Percentiles rank a stretch among this genome's conserved stretches.
phyloP scores from a whole-genome alignment of 2,888 invertebrate genomes.

The Dusona sp. region DNA sequence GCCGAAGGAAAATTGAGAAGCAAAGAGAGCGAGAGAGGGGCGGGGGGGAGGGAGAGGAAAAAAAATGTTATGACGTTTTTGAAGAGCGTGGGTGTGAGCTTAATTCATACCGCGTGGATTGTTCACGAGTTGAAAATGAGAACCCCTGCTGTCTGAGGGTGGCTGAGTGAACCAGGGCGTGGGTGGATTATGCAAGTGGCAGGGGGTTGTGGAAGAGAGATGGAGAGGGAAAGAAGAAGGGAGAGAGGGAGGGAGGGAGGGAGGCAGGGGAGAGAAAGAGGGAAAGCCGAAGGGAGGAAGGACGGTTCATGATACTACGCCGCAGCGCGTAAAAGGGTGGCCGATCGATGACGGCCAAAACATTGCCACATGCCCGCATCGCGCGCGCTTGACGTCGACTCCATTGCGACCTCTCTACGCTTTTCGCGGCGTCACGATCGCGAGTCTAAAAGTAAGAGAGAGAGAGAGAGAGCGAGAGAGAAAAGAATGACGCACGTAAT shows the following conservation, averaged over 20 bases:
- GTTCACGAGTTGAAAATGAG: slow-evolving; percentile 72
- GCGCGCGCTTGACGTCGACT: slow-evolving; percentile 64
- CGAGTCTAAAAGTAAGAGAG: background rate
- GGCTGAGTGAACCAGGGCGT: slow-evolving; percentile 82
- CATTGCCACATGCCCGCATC: slow-evolving; percentile 84
- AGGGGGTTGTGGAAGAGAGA: slow-evolving; percentile 65
- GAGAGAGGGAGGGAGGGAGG: slow-evolving; percentile 14
- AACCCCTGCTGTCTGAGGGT: slow-evolving; percentile 79
- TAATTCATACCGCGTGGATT: slow-evolving; percentile 35
- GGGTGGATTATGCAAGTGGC: slow-evolving; percentile 80
- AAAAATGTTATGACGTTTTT: slow-evolving; percentile 42
- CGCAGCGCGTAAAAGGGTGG: slow-evolving; percentile 78
- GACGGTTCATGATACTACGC: slow-evolving; percentile 77
- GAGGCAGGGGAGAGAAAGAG: slow-evolving; percentile 31
- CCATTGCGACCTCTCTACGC: slow-evolving; percentile 52
- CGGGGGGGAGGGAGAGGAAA: slow-evolving; percentile 13
- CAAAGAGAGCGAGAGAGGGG: slow-evolving; percentile 2
- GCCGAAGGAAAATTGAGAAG: background rate
- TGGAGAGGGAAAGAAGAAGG: slow-evolving; percentile 47
- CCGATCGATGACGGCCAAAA: slow-evolving; percentile 84
- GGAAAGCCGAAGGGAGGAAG: slow-evolving; percentile 60
- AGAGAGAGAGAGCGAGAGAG: slow-evolving; percentile 39
- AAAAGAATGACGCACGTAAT: slow-evolving; percentile 55
- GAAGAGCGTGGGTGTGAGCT: slow-evolving; percentile 34
- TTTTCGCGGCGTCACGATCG: slow-evolving; percentile 54